Evolutionary conservation across 1,140 invertebrate species (phyloP), one percentile per base, ranked within the genome.

Genomic region (Theocolax elegans): DNA sequence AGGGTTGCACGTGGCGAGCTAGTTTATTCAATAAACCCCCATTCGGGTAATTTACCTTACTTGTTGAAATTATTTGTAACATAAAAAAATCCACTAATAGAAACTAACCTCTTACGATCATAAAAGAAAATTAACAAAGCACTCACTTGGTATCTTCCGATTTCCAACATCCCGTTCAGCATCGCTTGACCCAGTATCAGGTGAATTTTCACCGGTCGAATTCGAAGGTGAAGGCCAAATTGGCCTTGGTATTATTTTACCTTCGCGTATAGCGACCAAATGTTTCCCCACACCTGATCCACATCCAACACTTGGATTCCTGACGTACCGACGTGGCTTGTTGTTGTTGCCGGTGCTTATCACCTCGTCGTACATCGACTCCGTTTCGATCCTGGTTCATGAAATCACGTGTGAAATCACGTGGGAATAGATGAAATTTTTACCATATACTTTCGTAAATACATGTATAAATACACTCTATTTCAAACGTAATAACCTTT

Each of bases 311-410:
- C 23, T 81, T 35, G 80, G 81, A 6, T 74, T 79, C 54, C 74
- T 10, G 31, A 35, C 74, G 74, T 76, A 72, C 48, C 75, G 44
- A 38, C 31, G 10, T 35, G 4, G 31, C 31, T 10, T 6, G 67
- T 60, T 51, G 71, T 59, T 4, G 31, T 65, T 49, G n/a, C 67
- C 68, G 46, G 31, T 63, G 79, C 76, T 19, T 81, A 74, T 60
- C 70, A 81, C 72, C 48, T 81, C 79, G 15, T 69, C 66, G 35
- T 80, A 79, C 29, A 77, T 46, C 69, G 70, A 73, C 49, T 81
- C 80, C 27, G 73, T 69, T 46, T 81, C 78, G 74, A 76, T 60
- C 79, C 81, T 82, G n/a, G n/a, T n/a, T n/a, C n/a, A n/a, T n/a
- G n/a, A n/a, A n/a, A n/a, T 67, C 69, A 9, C 1, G 40, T 42